A percentile compares a stretch with the other conserved stretches of the same genome.
Evolutionary conservation across 2,888 invertebrate genomes (phyloP).

Genomic region (Himalopsyche anomala): DNA sequence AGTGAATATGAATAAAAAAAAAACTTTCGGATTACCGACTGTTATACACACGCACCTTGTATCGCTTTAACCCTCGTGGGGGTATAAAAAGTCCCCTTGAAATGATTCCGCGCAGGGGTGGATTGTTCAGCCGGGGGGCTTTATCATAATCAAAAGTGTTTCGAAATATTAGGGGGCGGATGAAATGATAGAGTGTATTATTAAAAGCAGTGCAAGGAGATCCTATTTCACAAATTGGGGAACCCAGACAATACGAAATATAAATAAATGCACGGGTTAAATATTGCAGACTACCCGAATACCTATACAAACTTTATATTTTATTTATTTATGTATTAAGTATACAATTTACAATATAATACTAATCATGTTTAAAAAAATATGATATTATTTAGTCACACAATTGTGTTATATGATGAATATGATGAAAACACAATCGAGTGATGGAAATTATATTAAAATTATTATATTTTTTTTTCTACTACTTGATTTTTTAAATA

Average conservation of each 20-base stretch:
- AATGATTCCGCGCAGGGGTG: constrained; percentile 17
- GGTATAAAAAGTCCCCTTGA: constrained; percentile 42
- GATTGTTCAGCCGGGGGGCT: constrained; percentile 58
- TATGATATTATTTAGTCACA: too few relatives aligned
- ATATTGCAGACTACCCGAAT: background rate
- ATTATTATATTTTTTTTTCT: too few relatives aligned
- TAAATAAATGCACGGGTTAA: background rate
- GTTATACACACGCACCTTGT: constrained; percentile 29
- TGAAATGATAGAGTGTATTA: constrained; percentile 64
- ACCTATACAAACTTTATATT: background rate
- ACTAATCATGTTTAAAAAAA: too few relatives aligned
- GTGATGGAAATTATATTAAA: too few relatives aligned
- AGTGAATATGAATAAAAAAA: background rate
- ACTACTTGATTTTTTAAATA: too few relatives aligned
- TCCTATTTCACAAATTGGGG: constrained; percentile 24
- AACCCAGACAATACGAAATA: background rate
- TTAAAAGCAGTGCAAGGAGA: constrained; percentile 58
- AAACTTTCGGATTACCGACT: background rate
- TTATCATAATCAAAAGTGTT: constrained; percentile 64
- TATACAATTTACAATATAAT: too few relatives aligned
- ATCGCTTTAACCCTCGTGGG: constrained; percentile 6
- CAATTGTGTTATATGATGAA: too few relatives aligned
- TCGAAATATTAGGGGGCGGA: constrained; percentile 61
- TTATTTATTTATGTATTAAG: too few relatives aligned
- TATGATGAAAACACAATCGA: too few relatives aligned